A percentile compares a stretch with the other conserved stretches of the same genome.
phyloP scores from a whole-genome alignment of 2,888 invertebrate species.

The Nebria brevicollis region DNA sequence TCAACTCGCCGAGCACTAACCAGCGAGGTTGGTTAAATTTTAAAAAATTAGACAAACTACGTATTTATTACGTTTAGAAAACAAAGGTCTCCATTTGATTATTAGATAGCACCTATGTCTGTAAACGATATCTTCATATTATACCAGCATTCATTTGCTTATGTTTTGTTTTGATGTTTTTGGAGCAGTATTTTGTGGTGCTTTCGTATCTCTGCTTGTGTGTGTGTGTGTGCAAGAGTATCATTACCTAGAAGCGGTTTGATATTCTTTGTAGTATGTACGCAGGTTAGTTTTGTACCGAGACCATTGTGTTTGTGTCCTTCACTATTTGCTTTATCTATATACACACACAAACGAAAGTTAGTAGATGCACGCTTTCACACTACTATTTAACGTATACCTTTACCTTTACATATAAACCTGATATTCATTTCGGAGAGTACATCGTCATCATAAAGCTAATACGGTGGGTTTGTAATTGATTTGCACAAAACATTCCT shows the following conservation, averaged over 20 bases:
- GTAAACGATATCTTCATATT: not conserved
- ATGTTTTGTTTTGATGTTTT: not conserved
- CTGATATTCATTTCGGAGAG: not conserved
- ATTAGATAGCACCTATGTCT: not conserved
- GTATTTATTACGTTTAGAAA: too few relatives aligned
- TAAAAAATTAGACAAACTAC: not conserved
- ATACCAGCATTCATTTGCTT: not conserved
- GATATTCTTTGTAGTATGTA: not conserved
- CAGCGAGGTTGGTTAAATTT: not conserved
- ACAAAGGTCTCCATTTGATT: not conserved
- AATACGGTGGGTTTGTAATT: not conserved
- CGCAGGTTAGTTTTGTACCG: not conserved
- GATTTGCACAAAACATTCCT: not conserved
- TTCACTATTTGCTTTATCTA: not conserved
- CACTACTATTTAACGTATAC: not conserved
- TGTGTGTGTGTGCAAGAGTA: not conserved
- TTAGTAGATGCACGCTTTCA: not conserved
- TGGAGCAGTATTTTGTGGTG: not conserved
- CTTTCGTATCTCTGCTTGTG: not conserved
- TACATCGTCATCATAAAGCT: not conserved
- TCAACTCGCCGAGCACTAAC: slow-evolving; percentile 28
- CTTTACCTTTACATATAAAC: not conserved
- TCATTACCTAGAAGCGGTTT: slow-evolving; percentile 1
- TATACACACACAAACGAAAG: not conserved
- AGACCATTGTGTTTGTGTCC: not conserved